Evolutionary conservation across 2,888 invertebrate species (phyloP).

Genomic region (Stenoptilia bipunctidactyla): DNA sequence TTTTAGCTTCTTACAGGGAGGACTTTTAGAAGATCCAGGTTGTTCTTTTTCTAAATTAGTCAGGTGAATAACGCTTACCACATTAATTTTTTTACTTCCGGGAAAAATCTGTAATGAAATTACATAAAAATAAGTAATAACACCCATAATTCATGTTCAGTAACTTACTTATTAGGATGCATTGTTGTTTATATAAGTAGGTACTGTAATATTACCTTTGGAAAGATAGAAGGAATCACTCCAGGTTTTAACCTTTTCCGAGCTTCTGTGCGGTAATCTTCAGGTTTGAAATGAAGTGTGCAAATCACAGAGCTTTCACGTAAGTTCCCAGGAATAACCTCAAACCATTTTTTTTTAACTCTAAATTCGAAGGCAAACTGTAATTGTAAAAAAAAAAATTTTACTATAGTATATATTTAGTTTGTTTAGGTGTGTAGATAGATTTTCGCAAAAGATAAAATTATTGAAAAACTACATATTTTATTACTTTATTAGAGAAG

Average conservation of each 20-base stretch:
- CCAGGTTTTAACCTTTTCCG: neutral
- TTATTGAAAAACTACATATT: too few species aligned
- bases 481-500: too few species aligned
- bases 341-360: neutral
- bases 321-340: too few species aligned
- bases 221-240: neutral
- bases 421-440: too few species aligned
- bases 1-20: neutral
- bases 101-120: too few species aligned
- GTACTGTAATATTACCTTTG: neutral
- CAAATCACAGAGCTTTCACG: too few species aligned
- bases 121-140: too few species aligned
- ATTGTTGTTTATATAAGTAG: neutral
- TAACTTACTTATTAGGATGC: neutral
- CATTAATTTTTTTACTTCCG: neutral
- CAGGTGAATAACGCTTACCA: neutral
- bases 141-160: neutral
- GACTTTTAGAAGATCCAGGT: neutral
- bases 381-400: too few species aligned
- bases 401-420: too few species aligned
- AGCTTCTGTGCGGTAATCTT: neutral
- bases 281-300: too few species aligned
- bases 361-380: neutral
- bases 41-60: neutral
- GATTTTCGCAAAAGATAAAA: too few species aligned